These are phyloP conservation scores for Telmatherina bonti DNA, from an alignment of 2,797 vertebrate species.

Conservation along the genomic window DNA sequence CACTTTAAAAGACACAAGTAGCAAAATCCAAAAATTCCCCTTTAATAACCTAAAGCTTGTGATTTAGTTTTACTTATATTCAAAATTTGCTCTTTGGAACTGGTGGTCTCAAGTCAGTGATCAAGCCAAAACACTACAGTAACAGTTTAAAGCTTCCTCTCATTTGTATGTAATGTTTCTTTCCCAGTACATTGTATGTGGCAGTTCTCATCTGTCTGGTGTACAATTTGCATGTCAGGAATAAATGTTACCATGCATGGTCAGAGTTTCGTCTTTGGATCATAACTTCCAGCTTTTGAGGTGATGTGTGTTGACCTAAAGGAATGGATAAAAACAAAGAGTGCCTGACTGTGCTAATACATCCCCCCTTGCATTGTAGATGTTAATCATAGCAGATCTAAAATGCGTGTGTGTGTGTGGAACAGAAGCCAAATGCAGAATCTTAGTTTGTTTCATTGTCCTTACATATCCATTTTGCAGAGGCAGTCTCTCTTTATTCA, in stretches of 20 bases:
- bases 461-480: not conserved
- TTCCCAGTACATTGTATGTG: conserved; percentile 57
- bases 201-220: conserved; percentile 73
- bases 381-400: not conserved
- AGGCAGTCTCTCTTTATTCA: not conserved
- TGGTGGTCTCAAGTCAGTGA: conserved; percentile 30
- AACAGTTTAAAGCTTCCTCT: conserved; percentile 48
- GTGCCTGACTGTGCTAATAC: not conserved
- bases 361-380: not conserved
- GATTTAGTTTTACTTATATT: conserved; percentile 8
- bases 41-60: conserved; percentile 32
- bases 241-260: conserved; percentile 88
- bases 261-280: conserved; percentile 57
- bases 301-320: not conserved
- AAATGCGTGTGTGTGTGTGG: not conserved
- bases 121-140: conserved; percentile 56
- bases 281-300: not conserved
- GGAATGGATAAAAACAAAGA: not conserved
- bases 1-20: conserved; percentile 48
- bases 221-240: conserved; percentile 85
- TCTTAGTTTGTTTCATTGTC: not conserved
- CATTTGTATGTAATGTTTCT: conserved; percentile 44
- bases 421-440: not conserved
- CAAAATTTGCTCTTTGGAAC: conserved; percentile 9
- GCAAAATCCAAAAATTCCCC: conserved; percentile 70